Evolutionary conservation across 2,113 vertebrate species (phyloP), one percentile per base, ranked within the genome.

Genomic region (Ceyx melanurus): DNA sequence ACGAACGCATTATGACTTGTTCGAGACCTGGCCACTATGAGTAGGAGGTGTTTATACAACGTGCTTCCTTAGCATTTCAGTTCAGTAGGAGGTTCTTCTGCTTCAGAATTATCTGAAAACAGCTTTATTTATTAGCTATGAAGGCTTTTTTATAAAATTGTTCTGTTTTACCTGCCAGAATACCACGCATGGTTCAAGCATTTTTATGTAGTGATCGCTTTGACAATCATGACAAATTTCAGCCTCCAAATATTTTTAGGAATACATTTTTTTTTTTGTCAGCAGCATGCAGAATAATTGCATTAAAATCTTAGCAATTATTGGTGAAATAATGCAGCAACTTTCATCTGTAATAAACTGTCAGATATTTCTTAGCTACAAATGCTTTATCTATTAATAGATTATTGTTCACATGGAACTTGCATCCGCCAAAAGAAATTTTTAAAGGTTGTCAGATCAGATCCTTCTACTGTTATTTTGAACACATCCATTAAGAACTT

Each of bases 71-170:
- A 90, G 57, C 42, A 68, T 43, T 86, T 88, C 68, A 56, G 48
- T 78, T 92, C 78, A 80, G 56, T 46, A 87, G 25, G 56, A 85
- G 25, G 22, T 60, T 85, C 54, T 67, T 62, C 71, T 79, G 33
- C 37, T 66, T 73, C 67, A 79, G 42, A 79, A 62, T 87, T 74
- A 77, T 43, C 81, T 85, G 60, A 79, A 87, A 92, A 94, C 58
- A 74, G 15, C 26, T 85, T 82, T 85, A 51, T 76, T 94, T 94
- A 48, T 76, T 82, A 83, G 13, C 25, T 78, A 58, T 43, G 35
- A 70, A 67, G 19, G 5, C 10, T 10, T 72, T 90, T 56, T 7
- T 3, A 57, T 45, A 17, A 40, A 82, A 43, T 65, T 72, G 61
- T 26, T 82, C 28, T 51, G 31, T 46, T 92, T 92, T 66, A 82